phyloP scores from a whole-genome alignment of 1,140 invertebrate genomes.

The Pygmarrhopalites habei region DNA sequence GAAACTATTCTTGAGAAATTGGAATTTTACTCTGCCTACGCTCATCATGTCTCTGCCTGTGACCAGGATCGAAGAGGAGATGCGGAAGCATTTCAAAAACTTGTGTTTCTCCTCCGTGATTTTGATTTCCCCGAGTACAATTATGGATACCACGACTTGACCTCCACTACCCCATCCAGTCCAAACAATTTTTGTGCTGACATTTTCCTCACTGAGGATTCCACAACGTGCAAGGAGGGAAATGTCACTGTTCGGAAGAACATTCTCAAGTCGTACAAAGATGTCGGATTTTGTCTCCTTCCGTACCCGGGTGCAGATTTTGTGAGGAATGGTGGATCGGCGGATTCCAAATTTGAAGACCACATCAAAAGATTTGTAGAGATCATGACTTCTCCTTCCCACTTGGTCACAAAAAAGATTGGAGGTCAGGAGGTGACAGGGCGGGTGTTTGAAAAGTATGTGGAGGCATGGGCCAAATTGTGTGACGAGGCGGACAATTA shows the following conservation, averaged over 20 bases:
- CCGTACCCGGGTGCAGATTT: not conserved
- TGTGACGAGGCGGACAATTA: not conserved
- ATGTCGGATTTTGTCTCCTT: not conserved
- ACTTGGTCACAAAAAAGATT: not conserved
- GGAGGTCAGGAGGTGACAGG: not conserved
- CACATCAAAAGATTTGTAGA: not conserved
- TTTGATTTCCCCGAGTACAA: slow-evolving; percentile 8
- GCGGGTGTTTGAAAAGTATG: not conserved
- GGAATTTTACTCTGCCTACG: slow-evolving; percentile 35
- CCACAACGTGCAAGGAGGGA: not conserved
- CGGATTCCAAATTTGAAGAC: not conserved
- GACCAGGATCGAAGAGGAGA: not conserved
- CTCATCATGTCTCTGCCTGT: not conserved
- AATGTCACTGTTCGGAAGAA: not conserved
- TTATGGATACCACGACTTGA: not conserved
- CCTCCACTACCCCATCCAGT: too few relatives aligned
- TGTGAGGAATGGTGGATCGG: not conserved
- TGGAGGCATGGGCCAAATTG: not conserved
- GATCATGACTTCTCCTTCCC: not conserved
- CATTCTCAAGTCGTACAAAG: not conserved
- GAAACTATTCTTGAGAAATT: slow-evolving; percentile 50
- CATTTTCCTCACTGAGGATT: not conserved
- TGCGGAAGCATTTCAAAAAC: not conserved
- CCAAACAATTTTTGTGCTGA: not conserved
- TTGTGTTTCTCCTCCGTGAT: slow-evolving; percentile 1